Percentiles rank a stretch among this genome's conserved stretches.
phyloP scores from a whole-genome alignment of 2,888 invertebrate genomes.

The Cetonia aurata region DNA sequence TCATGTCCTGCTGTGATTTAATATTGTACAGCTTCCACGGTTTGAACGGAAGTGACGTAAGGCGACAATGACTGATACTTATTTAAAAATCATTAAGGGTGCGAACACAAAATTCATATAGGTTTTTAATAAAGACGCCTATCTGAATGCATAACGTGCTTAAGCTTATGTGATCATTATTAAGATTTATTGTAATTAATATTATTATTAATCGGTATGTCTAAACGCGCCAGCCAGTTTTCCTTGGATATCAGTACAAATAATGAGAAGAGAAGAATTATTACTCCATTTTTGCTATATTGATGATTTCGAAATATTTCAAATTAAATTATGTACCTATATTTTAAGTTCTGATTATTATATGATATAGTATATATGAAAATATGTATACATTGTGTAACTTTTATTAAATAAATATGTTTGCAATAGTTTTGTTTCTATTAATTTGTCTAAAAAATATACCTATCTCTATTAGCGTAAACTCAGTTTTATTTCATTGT shows the following conservation, averaged over 20 bases:
- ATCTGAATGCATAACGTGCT: conserved; percentile 40
- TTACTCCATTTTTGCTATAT: conserved; percentile 40
- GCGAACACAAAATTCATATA: conserved; percentile 30
- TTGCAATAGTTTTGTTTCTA: conserved; percentile 31
- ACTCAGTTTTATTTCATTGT: too few relatives aligned
- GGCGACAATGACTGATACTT: conserved; percentile 34
- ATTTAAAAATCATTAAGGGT: conserved; percentile 38
- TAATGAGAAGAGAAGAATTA: conserved; percentile 30
- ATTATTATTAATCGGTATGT: conserved; percentile 34
- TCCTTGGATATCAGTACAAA: conserved; percentile 47
- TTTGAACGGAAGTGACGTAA: conserved; percentile 1
- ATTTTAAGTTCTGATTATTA: conserved; percentile 36
- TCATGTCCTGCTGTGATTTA: conserved; percentile 40
- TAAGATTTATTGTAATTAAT: conserved; percentile 23
- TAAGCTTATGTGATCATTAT: conserved; percentile 45
- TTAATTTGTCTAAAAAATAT: too few relatives aligned
- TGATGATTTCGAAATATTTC: conserved; percentile 26
- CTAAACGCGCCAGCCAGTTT: conserved; percentile 41
- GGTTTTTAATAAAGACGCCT: conserved; percentile 12
- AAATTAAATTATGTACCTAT: conserved; percentile 37
- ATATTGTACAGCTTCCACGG: conserved; percentile 18
- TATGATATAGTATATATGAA: conserved; percentile 30
- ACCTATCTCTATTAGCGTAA: too few relatives aligned
- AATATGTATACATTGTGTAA: conserved; percentile 45
- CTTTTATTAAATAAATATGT: conserved; percentile 48